Percentiles rank a stretch among this genome's conserved stretches.
Conservation (phyloP, 1,140 invertebrate genomes). For the Varroa destructor region DNA sequence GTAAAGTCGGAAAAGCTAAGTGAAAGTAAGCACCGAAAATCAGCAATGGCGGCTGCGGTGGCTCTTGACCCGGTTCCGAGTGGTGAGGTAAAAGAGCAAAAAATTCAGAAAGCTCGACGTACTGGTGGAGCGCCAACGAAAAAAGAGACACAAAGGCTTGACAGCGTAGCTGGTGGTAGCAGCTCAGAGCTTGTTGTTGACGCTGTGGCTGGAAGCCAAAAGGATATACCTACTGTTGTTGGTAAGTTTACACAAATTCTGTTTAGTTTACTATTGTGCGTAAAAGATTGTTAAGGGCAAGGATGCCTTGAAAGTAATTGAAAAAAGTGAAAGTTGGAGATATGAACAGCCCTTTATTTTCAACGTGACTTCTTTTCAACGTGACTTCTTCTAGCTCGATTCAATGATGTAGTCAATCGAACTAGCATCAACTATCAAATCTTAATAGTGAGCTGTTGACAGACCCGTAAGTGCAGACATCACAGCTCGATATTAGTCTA, state of each 20-base stretch:
- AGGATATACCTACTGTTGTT: not conserved
- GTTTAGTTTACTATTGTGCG: not conserved
- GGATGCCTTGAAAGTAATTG: not conserved
- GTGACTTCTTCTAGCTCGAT: no score
- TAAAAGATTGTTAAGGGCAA: not conserved
- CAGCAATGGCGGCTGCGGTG: no score
- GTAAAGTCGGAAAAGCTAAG: not conserved
- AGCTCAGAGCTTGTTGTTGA: no score
- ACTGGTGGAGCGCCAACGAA: constrained; percentile 11
- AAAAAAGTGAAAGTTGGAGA: not conserved
- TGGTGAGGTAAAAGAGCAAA: not conserved
- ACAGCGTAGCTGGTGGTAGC: no score
- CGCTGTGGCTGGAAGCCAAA: not conserved
- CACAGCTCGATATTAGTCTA: no score
- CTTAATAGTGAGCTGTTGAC: no score
- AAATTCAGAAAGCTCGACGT: not conserved
- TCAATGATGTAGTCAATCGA: no score
- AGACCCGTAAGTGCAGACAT: no score
- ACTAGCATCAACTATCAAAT: no score
- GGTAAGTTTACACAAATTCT: not conserved
- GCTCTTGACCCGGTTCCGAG: no score
- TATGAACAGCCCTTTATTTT: no score
- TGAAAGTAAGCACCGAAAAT: not conserved
- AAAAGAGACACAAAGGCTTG: not conserved
- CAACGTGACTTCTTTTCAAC: no score